Evolutionary conservation across 2,113 vertebrate species (phyloP), one percentile per base, ranked within the genome.

Genomic region (Triplophysa siluroides): DNA sequence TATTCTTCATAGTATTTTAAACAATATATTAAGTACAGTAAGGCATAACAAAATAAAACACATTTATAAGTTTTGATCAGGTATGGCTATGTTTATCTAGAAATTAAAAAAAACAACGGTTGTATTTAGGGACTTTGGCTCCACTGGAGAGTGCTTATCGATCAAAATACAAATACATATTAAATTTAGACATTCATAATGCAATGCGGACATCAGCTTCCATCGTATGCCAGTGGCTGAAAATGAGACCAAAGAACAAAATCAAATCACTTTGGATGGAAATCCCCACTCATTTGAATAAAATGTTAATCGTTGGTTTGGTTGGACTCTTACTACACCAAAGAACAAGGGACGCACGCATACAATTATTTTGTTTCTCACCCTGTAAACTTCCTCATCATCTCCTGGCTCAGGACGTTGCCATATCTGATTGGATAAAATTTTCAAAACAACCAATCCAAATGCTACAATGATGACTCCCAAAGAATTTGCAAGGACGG

Each of bases 401-500:
- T 75, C 70, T 7, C 81, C 75, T 0, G 86, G 76, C 0, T 96
- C 94, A 0, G 95, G 95, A 78, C 93, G 92, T 82, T 94, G 94
- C 96, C 96, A 98, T 16, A 87, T 80, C 0, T 86, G 91, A 84
- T 89, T 93, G 87, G 93, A 91, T 61, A 98, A 84, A 81, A 97
- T 91, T 7, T 88, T 93, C 33, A 96, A 85, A 67, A 98, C 93
- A 21, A 96, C 88, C 84, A 96, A 69, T 69, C 90, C 94, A 0
- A 97, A 98, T 26, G 88, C 79, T 7, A 96, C 80, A 14, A 98
- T 92, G 63, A 98, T 63, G 80, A 95, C 86, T 64, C 96, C 96
- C 1, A 95, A 78, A 0, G 65, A 82, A 79, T 98, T 98, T 60
- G 89, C 96, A 2, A 96, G 89, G 50, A 94, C 14, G 0, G 96